A percentile compares a stretch with the other conserved stretches of the same genome.
phyloP scores from a whole-genome alignment of 2,888 invertebrate genomes.

The Agrilus biguttatus region DNA sequence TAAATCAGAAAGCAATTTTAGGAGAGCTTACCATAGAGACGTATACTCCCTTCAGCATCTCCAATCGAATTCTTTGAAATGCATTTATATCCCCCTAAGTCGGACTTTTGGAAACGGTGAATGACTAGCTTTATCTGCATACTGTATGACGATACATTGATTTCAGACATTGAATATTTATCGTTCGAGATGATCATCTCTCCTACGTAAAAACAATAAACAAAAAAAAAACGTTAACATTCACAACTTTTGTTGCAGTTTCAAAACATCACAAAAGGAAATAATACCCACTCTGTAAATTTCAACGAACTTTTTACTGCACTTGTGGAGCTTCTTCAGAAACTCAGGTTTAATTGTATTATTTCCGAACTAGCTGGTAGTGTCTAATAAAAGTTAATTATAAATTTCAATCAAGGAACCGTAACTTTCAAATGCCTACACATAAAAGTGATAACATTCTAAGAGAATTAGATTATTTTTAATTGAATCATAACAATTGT shows the following conservation, averaged over 20 bases:
- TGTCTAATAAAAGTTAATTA: too few species aligned
- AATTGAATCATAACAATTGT: too few species aligned
- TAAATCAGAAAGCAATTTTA: constrained; percentile 22
- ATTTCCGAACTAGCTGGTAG: too few species aligned
- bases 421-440: too few species aligned
- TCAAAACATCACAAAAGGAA: background rate
- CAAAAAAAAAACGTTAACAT: constrained; percentile 1
- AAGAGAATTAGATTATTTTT: too few species aligned
- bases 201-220: constrained; percentile 39
- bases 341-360: too few species aligned
- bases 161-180: constrained; percentile 72
- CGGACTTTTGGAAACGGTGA: constrained; percentile 55
- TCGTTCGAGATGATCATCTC: constrained; percentile 85
- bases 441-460: too few species aligned
- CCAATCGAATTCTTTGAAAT: constrained; percentile 88
- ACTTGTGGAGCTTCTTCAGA: too few species aligned
- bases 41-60: constrained; percentile 77
- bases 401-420: too few species aligned
- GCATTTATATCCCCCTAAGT: constrained; percentile 80
- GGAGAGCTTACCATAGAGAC: constrained; percentile 62
- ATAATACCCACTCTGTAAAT: too few species aligned
- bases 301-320: too few species aligned
- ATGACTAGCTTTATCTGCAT: constrained; percentile 72
- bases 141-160: constrained; percentile 67
- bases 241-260: background rate